These are phyloP conservation scores for Sanderia malayensis DNA, from an alignment of 30 jellyfish, hydroid and myxozoan genomes.

Conservation along the genomic window DNA sequence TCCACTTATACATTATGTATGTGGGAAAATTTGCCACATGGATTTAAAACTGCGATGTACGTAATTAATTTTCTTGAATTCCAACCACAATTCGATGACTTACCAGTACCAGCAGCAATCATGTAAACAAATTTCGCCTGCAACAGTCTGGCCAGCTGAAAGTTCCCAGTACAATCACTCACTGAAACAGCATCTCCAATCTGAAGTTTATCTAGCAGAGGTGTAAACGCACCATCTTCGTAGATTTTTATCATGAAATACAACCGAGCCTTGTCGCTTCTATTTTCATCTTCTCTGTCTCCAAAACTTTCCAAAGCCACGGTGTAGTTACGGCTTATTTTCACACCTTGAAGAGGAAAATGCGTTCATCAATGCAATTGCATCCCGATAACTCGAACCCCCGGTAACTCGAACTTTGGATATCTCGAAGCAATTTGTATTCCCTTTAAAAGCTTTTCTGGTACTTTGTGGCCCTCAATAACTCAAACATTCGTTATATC, in stretches of 20 bases:
- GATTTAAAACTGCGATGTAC: too few relatives aligned
- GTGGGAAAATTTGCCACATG: too few relatives aligned
- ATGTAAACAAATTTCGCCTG: constrained; percentile 43
- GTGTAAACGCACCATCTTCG: constrained; percentile 86
- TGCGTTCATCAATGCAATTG: too few relatives aligned
- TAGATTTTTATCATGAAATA: constrained; percentile 77
- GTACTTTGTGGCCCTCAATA: too few relatives aligned
- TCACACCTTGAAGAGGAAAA: constrained; percentile 48
- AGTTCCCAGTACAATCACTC: constrained; percentile 79
- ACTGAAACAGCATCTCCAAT: constrained; percentile 69
- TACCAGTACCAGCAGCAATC: constrained; percentile 98
- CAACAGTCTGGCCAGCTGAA: constrained; percentile 37
- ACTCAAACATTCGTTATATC: too few relatives aligned
- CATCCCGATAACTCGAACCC: too few relatives aligned
- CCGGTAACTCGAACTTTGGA: too few relatives aligned
- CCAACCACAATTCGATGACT: too few relatives aligned
- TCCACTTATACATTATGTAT: too few relatives aligned
- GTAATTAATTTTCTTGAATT: too few relatives aligned
- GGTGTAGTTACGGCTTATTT: constrained; percentile 71
- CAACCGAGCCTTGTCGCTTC: neutral
- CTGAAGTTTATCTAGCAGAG: constrained; percentile 10
- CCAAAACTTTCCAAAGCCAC: constrained; percentile 48
- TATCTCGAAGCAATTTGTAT: too few relatives aligned
- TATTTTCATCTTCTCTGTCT: neutral
- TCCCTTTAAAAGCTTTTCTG: too few relatives aligned